A percentile compares a stretch with the other conserved stretches of the same genome.
These are phyloP conservation scores for Nasonia oneida DNA, from an alignment of 2,888 invertebrate species.

Conservation along the genomic window DNA sequence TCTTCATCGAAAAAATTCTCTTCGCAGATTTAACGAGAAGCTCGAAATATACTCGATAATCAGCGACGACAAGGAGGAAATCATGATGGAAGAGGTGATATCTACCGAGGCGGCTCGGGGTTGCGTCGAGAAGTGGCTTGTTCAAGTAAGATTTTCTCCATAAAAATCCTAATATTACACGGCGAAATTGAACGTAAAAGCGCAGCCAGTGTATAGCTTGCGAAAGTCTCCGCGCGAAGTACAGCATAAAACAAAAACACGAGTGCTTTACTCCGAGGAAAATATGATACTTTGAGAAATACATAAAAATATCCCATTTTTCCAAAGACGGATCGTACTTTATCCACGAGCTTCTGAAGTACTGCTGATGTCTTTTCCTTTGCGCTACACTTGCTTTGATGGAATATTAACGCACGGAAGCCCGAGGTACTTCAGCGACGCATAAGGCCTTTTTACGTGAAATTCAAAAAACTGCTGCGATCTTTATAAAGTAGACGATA, in stretches of 20 bases:
- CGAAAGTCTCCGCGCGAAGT: not conserved
- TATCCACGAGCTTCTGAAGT: not conserved
- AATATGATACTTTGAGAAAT: not conserved
- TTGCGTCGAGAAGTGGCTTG: slow-evolving; percentile 92
- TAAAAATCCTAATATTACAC: not conserved
- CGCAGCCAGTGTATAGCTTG: not conserved
- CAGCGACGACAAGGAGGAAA: slow-evolving; percentile 88
- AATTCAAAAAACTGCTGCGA: not conserved
- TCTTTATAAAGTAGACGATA: not conserved
- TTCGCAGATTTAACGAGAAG: slow-evolving; percentile 83
- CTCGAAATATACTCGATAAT: slow-evolving; percentile 89
- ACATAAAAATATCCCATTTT: not conserved
- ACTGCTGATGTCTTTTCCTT: not conserved
- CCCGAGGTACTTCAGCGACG: not conserved
- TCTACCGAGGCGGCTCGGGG: slow-evolving; percentile 88
- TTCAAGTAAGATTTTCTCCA: slow-evolving; percentile 78
- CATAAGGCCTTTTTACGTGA: not conserved
- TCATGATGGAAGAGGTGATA: slow-evolving; percentile 83
- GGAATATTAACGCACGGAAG: not conserved
- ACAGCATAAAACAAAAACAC: not conserved
- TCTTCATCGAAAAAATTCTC: not conserved
- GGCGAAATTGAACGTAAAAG: not conserved
- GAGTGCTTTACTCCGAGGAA: not conserved
- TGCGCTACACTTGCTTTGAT: not conserved
- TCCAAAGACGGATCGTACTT: not conserved